Evolutionary conservation across 2,113 vertebrate species (phyloP).

Genomic region (Tachuris rubrigastra): DNA sequence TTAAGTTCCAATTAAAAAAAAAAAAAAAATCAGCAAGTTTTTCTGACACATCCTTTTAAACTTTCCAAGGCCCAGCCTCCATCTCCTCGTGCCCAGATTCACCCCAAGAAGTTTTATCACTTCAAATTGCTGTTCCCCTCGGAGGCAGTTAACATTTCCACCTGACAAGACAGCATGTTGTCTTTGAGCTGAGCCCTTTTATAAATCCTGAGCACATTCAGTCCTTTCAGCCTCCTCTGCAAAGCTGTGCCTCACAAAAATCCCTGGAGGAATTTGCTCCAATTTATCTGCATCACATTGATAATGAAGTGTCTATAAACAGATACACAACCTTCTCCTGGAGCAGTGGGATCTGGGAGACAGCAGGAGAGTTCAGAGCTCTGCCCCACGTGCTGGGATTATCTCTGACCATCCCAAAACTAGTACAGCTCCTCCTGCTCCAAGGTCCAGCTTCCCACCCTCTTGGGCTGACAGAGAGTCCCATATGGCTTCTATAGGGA

Average conservation of each 20-base stretch:
- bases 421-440: neutral
- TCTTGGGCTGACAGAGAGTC: no score
- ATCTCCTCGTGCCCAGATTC: neutral
- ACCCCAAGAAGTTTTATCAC: neutral
- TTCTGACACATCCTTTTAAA: neutral
- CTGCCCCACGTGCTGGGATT: neutral
- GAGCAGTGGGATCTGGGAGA: no score
- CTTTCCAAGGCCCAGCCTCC: neutral
- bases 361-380: neutral
- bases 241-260: neutral
- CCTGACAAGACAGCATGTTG: neutral
- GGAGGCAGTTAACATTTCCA: neutral
- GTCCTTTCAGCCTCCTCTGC: neutral
- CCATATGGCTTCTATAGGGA: fast-evolving
- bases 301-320: neutral
- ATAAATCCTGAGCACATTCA: neutral
- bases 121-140: neutral
- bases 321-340: neutral
- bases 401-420: neutral
- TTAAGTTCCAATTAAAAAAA: neutral
- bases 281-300: neutral
- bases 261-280: neutral
- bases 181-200: neutral
- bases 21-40: neutral
- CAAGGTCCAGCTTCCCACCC: neutral